Conservation (phyloP, 2,113 vertebrate genomes). For the Dasyornis broadbenti region DNA sequence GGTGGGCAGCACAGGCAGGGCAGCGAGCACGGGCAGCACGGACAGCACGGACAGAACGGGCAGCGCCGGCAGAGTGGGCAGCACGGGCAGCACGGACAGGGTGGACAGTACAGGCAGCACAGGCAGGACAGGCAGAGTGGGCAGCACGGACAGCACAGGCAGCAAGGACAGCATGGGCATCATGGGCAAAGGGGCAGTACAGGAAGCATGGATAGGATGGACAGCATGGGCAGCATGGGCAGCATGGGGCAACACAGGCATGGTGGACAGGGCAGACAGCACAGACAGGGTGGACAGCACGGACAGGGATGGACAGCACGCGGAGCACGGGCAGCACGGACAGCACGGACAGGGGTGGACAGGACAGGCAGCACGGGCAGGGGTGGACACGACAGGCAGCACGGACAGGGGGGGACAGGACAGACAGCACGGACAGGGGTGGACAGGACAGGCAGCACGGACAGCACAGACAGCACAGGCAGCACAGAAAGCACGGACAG, state of each 20-base stretch:
- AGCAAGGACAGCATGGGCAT: neutral
- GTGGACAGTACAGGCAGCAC: neutral
- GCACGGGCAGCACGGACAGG: neutral
- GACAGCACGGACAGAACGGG: too few relatives aligned
- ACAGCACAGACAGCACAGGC: fast-evolving
- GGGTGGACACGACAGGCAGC: too few relatives aligned
- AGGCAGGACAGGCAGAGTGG: neutral
- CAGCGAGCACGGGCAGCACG: neutral
- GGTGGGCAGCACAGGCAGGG: too few relatives aligned
- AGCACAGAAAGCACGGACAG: neutral
- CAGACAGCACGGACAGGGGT: neutral
- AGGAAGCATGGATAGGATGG: neutral
- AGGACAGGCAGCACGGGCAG: too few relatives aligned
- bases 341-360: too few relatives aligned
- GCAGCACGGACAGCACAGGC: fast-evolving
- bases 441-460: neutral
- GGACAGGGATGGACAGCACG: neutral
- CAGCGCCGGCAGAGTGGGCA: too few relatives aligned
- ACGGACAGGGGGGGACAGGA: fast-evolving
- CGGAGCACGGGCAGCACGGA: too few relatives aligned
- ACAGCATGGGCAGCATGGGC: neutral
- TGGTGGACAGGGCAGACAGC: neutral
- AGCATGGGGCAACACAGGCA: fast-evolving
- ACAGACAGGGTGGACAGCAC: fast-evolving
- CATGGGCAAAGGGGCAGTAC: too few relatives aligned